Evolutionary conservation across 2,797 vertebrate genomes (phyloP).

Genomic region (Molossus alvarezi): DNA sequence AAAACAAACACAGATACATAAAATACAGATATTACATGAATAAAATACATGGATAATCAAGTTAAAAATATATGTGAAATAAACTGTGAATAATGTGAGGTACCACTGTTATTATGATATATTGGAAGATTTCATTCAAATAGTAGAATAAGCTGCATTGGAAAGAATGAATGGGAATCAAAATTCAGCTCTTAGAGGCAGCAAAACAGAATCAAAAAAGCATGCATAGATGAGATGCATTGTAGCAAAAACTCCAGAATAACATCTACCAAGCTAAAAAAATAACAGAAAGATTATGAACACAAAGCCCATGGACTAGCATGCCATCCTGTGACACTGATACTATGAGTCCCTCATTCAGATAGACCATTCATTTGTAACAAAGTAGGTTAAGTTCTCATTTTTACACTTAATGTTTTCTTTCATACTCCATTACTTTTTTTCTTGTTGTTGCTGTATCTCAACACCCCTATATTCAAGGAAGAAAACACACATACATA

Average conservation of each 20-base stretch:
- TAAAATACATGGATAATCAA: neutral
- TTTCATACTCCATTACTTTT: slow-evolving; percentile 48
- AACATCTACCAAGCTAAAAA: slow-evolving; percentile 11
- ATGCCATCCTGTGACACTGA: neutral
- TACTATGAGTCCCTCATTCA: neutral
- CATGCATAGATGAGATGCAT: neutral
- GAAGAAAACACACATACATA: slow-evolving; percentile 21
- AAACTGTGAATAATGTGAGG: neutral
- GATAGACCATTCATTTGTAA: slow-evolving; percentile 31
- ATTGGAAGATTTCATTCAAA: neutral
- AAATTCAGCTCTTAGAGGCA: neutral
- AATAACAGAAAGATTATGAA: neutral
- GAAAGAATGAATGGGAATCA: neutral
- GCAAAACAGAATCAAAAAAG: neutral
- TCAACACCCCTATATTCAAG: slow-evolving; percentile 32
- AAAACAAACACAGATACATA: neutral
- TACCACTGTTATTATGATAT: neutral
- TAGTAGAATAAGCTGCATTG: neutral
- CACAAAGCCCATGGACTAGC: slow-evolving; percentile 7
- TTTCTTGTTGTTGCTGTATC: slow-evolving; percentile 25
- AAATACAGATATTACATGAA: neutral
- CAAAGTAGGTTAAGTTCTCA: slow-evolving; percentile 46
- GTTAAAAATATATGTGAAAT: slow-evolving; percentile 9
- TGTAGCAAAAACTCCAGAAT: neutral
- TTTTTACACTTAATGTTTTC: slow-evolving; percentile 47